phyloP scores from a whole-genome alignment of 2,797 vertebrate genomes.

The Hemitrygon akajei region DNA sequence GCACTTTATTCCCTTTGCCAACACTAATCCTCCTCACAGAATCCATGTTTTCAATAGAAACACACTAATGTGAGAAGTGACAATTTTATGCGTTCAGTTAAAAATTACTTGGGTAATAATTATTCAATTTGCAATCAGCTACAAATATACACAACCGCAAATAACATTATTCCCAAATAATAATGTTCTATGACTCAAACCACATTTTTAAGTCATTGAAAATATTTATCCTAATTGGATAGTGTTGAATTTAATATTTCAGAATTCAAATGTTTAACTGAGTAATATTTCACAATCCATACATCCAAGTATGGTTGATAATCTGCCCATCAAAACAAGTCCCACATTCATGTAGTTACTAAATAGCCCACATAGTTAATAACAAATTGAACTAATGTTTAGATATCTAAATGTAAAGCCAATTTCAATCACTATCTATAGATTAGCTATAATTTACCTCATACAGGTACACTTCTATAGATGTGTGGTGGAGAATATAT shows the following conservation, averaged over 20 bases:
- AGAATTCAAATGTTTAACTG: not conserved
- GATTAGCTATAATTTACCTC: no score
- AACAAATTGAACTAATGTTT: not conserved
- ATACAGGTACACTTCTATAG: no score
- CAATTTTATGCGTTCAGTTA: slow-evolving; percentile 20
- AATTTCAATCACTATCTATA: not conserved
- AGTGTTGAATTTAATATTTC: not conserved
- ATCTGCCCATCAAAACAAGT: no score
- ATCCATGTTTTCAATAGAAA: slow-evolving; percentile 10
- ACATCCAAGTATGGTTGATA: not conserved
- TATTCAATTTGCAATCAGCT: slow-evolving; percentile 31
- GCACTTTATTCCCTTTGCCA: slow-evolving; percentile 13
- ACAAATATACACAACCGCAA: slow-evolving; percentile 2
- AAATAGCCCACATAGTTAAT: slow-evolving; percentile 3
- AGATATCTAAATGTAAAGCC: slow-evolving; percentile 5
- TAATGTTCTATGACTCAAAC: slow-evolving; percentile 24
- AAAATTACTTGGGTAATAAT: slow-evolving; percentile 23
- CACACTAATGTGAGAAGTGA: slow-evolving; percentile 3
- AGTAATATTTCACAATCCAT: not conserved
- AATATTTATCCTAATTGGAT: slow-evolving; percentile 27
- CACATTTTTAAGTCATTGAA: slow-evolving; percentile 14
- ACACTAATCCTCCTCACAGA: slow-evolving; percentile 6
- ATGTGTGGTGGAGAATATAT: no score
- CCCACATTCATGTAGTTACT: not conserved
- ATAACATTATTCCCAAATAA: slow-evolving; percentile 26